These are phyloP conservation scores for Neodiprion fabricii DNA, from an alignment of 1,140 invertebrate genomes.

Conservation along the genomic window DNA sequence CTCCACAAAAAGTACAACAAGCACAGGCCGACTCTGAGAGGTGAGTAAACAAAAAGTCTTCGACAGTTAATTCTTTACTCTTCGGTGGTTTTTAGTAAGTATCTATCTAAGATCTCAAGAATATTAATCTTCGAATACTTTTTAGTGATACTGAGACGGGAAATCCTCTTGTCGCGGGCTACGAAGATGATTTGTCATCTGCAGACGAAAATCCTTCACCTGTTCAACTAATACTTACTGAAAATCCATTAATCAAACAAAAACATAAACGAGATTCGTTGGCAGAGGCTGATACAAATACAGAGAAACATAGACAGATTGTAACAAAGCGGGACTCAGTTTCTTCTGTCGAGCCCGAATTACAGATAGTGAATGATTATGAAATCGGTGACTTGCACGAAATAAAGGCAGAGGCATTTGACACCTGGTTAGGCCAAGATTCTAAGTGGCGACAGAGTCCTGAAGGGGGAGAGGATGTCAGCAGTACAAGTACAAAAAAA, in stretches of 20 bases:
- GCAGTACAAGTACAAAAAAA: slow-evolving; percentile 54
- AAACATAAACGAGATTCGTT: slow-evolving; percentile 49
- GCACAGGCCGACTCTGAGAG: slow-evolving; percentile 67
- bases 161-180: slow-evolving; percentile 87
- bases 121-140: slow-evolving; percentile 30
- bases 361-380: slow-evolving; percentile 50
- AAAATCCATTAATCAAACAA: slow-evolving; percentile 57
- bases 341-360: slow-evolving; percentile 56
- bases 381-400: slow-evolving; percentile 59
- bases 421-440: slow-evolving; percentile 64
- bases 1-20: slow-evolving; percentile 60
- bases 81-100: slow-evolving; percentile 13
- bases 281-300: slow-evolving; percentile 38
- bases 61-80: slow-evolving; percentile 16
- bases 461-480: slow-evolving; percentile 68
- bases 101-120: slow-evolving; percentile 21
- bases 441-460: slow-evolving; percentile 68
- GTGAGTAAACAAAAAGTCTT: slow-evolving; percentile 49
- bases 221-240: slow-evolving; percentile 47
- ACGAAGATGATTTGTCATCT: slow-evolving; percentile 86
- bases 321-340: slow-evolving; percentile 49
- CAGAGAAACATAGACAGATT: slow-evolving; percentile 31
- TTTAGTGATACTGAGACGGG: slow-evolving; percentile 77
- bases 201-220: slow-evolving; percentile 62
- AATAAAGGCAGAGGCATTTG: slow-evolving; percentile 62